These are phyloP conservation scores for Archivesica marissinica DNA, from an alignment of 1,140 invertebrate genomes.

Conservation along the genomic window DNA sequence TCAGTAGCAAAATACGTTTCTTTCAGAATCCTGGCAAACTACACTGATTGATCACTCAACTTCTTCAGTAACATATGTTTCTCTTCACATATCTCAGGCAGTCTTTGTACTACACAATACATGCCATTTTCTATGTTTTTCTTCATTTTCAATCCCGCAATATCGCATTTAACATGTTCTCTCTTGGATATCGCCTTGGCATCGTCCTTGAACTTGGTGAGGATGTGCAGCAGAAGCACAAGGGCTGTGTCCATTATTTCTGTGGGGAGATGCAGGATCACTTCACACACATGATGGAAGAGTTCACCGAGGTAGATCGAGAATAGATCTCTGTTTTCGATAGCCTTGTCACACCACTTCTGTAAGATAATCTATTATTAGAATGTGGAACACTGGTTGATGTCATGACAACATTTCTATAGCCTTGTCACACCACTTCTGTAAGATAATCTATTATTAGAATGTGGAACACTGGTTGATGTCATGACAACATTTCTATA, in stretches of 20 bases:
- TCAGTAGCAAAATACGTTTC: no score
- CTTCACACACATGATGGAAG: conserved; percentile 38
- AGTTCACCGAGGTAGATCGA: conserved; percentile 36
- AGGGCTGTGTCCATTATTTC: background rate
- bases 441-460: no score
- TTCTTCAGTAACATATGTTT: conserved; percentile 42
- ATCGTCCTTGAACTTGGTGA: conserved; percentile 36
- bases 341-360: background rate
- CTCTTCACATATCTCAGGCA: conserved; percentile 36
- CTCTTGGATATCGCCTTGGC: background rate
- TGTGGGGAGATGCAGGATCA: background rate
- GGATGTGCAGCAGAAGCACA: conserved; percentile 25
- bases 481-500: no score
- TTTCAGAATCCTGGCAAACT: no score
- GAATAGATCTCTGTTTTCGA: background rate
- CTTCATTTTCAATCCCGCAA: background rate
- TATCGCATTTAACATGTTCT: background rate
- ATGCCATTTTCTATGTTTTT: conserved; percentile 29
- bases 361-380: conserved; percentile 22
- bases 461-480: no score
- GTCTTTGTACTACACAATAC: background rate
- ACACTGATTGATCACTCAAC: background rate
- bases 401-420: no score
- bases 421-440: no score
- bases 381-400: no score